These are phyloP conservation scores for Zootermopsis nevadensis DNA, from an alignment of 2,888 invertebrate genomes.

Conservation along the genomic window DNA sequence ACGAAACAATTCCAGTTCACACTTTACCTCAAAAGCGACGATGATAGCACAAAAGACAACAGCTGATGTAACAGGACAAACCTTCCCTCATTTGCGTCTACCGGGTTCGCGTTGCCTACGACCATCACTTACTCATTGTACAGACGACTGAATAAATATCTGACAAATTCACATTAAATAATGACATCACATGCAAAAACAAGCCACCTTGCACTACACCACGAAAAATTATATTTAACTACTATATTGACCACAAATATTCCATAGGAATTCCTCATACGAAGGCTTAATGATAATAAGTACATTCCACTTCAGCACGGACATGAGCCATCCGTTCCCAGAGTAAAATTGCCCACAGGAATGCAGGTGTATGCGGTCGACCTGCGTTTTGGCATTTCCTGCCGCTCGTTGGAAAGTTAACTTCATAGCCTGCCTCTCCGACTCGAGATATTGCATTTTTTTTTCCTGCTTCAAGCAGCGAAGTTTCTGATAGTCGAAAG, in stretches of 20 bases:
- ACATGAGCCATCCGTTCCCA: not conserved
- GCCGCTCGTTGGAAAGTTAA: conserved; percentile 18
- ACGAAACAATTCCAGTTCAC: no score
- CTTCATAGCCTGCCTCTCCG: not conserved
- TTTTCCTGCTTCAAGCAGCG: not conserved
- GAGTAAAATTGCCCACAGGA: conserved; percentile 33
- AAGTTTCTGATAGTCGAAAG: not conserved
- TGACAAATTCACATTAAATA: no score
- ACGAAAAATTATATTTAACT: not conserved
- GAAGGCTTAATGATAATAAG: not conserved
- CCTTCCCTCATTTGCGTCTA: no score
- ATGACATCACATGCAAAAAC: no score
- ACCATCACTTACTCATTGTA: no score
- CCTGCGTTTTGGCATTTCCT: conserved; percentile 17
- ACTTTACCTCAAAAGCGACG: no score
- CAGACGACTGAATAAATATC: no score
- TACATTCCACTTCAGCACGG: not conserved
- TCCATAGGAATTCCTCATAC: not conserved
- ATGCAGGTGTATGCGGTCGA: conserved; percentile 19
- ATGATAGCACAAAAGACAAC: no score
- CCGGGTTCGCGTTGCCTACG: no score
- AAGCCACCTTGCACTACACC: no score
- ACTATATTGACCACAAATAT: not conserved
- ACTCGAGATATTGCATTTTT: no score
- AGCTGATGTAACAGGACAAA: no score